phyloP scores from a whole-genome alignment of 92 coral and sea anemone species.

The Palythoa heliodiscus region DNA sequence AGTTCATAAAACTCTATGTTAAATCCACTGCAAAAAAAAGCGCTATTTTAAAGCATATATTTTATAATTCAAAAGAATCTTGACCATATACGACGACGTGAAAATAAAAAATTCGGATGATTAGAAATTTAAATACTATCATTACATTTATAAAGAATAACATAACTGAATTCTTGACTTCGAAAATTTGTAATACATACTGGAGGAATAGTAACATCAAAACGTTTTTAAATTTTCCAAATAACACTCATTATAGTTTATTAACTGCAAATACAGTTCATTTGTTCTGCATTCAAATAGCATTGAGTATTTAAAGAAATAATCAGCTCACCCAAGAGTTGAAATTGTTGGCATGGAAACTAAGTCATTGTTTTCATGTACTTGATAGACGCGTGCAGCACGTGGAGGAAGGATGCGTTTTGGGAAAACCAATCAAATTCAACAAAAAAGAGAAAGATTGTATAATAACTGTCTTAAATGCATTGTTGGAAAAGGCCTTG shows the following conservation, averaged over 20 bases:
- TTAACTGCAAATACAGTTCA: slow-evolving; percentile 18
- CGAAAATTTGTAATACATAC: neutral
- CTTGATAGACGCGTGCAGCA: slow-evolving; percentile 21
- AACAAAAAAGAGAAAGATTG: slow-evolving; percentile 13
- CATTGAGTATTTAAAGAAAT: slow-evolving; percentile 21
- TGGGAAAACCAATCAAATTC: slow-evolving; percentile 14
- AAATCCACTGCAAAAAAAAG: neutral
- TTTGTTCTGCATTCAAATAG: slow-evolving; percentile 34
- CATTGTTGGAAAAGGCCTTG: neutral
- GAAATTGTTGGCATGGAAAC: slow-evolving; percentile 22
- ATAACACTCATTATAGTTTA: slow-evolving; percentile 32
- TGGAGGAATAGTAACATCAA: neutral
- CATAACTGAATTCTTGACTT: neutral
- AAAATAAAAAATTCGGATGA: neutral
- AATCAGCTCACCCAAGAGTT: slow-evolving; percentile 8
- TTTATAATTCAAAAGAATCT: too few relatives aligned
- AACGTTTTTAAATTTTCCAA: slow-evolving; percentile 18
- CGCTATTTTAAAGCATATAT: too few relatives aligned
- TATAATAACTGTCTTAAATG: slow-evolving; percentile 8
- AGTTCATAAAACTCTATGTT: neutral
- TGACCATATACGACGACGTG: too few relatives aligned
- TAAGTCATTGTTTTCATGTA: slow-evolving; percentile 24
- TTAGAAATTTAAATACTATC: neutral
- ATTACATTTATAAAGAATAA: neutral
- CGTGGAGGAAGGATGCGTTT: slow-evolving; percentile 9